These are phyloP conservation scores for Thereva unica DNA, from an alignment of 2,888 invertebrate species.

Conservation along the genomic window DNA sequence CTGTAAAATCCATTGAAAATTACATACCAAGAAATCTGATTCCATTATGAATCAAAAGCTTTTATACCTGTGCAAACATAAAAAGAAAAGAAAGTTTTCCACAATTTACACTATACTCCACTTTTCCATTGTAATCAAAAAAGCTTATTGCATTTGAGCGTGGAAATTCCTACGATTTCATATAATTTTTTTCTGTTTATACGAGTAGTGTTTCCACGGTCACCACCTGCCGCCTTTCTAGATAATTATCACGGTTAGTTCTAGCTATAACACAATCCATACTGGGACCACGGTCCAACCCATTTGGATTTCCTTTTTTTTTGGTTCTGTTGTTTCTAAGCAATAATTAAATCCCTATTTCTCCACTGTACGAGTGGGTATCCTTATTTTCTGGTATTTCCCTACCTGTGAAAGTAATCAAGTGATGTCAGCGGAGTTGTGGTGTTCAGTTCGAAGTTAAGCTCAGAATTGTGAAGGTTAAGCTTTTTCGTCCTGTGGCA, in stretches of 20 bases:
- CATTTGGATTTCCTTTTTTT: constrained; percentile 16
- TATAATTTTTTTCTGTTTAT: constrained; percentile 35
- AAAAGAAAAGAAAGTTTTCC: too few relatives aligned
- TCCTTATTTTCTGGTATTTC: constrained; percentile 8
- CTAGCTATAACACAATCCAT: not conserved
- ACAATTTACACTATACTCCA: too few relatives aligned
- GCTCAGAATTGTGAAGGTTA: too few relatives aligned
- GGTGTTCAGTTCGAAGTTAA: too few relatives aligned
- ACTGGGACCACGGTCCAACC: constrained; percentile 14
- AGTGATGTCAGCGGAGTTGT: too few relatives aligned
- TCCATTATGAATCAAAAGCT: too few relatives aligned
- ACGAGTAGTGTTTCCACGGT: constrained; percentile 37
- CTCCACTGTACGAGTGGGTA: constrained; percentile 11
- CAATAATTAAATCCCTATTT: constrained; percentile 13
- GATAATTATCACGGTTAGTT: constrained; percentile 32
- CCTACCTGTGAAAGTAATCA: not conserved
- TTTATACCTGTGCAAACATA: too few relatives aligned
- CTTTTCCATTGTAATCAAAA: constrained; percentile 9
- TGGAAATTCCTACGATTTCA: constrained; percentile 12
- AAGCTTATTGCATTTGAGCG: too few relatives aligned
- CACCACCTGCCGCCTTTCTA: constrained; percentile 23
- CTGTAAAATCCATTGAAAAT: too few relatives aligned
- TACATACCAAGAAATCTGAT: too few relatives aligned
- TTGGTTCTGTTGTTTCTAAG: not conserved
- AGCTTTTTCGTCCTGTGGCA: too few relatives aligned